phyloP scores from a whole-genome alignment of 2,888 invertebrate genomes.

The Synanthedon myopaeformis region DNA sequence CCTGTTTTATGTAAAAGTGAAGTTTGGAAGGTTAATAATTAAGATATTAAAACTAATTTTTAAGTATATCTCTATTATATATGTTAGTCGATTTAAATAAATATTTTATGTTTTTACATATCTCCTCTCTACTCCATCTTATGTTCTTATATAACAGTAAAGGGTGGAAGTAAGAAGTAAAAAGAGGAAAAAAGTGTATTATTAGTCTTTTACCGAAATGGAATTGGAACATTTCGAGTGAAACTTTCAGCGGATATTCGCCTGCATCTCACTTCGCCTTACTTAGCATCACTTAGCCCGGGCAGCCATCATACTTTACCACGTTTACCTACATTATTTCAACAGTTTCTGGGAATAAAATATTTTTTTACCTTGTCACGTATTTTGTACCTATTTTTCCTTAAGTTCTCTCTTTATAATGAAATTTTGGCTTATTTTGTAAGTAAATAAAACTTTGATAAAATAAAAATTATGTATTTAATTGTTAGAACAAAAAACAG shows the following conservation, averaged over 20 bases:
- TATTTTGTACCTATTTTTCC: not conserved
- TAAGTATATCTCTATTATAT: too few relatives aligned
- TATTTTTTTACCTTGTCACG: slow-evolving; percentile 5
- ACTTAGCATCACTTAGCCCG: slow-evolving; percentile 54
- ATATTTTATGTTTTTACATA: too few relatives aligned
- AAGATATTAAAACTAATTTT: too few relatives aligned
- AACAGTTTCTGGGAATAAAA: slow-evolving; percentile 37
- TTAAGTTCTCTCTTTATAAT: too few relatives aligned
- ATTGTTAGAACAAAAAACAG: too few relatives aligned
- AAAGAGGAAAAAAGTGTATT: slow-evolving; percentile 68
- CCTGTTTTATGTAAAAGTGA: too few relatives aligned
- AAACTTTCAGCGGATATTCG: slow-evolving; percentile 63
- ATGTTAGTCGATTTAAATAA: too few relatives aligned
- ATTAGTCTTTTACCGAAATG: slow-evolving; percentile 71
- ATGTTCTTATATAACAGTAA: slow-evolving; percentile 61
- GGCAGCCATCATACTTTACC: slow-evolving; percentile 61
- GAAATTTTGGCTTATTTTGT: too few relatives aligned
- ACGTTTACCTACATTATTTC: slow-evolving; percentile 52
- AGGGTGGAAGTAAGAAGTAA: slow-evolving; percentile 69
- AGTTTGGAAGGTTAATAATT: too few relatives aligned
- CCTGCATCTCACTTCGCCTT: slow-evolving; percentile 57
- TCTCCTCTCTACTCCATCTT: slow-evolving; percentile 32
- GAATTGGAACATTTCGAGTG: slow-evolving; percentile 67
- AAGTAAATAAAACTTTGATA: too few relatives aligned
- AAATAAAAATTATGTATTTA: too few relatives aligned